Evolutionary conservation across 2,797 vertebrate species (phyloP).

Genomic region (Philypnodon macrostomus): DNA sequence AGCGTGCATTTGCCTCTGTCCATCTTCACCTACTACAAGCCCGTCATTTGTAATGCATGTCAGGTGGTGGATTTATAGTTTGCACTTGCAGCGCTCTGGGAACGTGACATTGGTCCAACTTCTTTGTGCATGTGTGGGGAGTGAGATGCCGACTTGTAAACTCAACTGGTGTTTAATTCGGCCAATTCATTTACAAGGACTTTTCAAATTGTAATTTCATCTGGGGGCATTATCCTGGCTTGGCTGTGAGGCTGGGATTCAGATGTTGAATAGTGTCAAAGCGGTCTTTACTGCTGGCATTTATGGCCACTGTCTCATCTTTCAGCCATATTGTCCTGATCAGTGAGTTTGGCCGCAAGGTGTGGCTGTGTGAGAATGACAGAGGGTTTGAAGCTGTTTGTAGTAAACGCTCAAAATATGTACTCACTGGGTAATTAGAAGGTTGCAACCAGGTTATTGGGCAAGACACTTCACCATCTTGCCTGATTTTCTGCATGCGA

Average conservation of each 20-base stretch:
- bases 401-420: slow-evolving; percentile 57
- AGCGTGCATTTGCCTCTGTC: slow-evolving; percentile 64
- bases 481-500: too few species aligned
- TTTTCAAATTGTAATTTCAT: slow-evolving; percentile 63
- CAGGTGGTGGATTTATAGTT: slow-evolving; percentile 69
- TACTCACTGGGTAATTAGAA: slow-evolving; percentile 72
- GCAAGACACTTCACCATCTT: too few species aligned
- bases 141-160: slow-evolving; percentile 54
- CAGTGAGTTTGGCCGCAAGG: slow-evolving; percentile 53
- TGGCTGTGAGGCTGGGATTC: slow-evolving; percentile 61
- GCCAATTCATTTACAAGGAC: slow-evolving; percentile 60
- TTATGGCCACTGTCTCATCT: slow-evolving; percentile 67
- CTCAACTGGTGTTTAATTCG: slow-evolving; percentile 51
- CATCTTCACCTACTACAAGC: slow-evolving; percentile 64
- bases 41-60: slow-evolving; percentile 64
- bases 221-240: slow-evolving; percentile 47
- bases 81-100: slow-evolving; percentile 58
- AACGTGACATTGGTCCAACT: slow-evolving; percentile 59
- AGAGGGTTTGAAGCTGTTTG: slow-evolving; percentile 44
- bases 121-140: slow-evolving; percentile 23
- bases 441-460: too few species aligned
- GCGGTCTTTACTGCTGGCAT: slow-evolving; percentile 70
- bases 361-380: slow-evolving; percentile 66
- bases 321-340: slow-evolving; percentile 77
- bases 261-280: slow-evolving; percentile 66